phyloP scores from a whole-genome alignment of 92 coral and sea anemone genomes.

The Epizoanthus rinbou region DNA sequence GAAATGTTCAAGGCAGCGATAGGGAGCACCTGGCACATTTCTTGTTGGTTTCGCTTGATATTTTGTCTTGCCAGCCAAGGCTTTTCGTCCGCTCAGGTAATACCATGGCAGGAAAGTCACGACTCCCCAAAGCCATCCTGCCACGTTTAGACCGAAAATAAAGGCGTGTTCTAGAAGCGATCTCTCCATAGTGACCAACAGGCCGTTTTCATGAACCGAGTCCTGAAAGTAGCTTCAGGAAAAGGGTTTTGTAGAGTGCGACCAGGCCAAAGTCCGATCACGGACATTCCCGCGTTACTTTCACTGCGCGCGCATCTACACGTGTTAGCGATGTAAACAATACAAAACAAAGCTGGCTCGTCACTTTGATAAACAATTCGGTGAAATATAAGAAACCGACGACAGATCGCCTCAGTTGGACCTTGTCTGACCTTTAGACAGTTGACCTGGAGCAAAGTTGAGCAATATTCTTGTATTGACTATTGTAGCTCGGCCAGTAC shows the following conservation, averaged over 20 bases:
- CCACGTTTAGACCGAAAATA: slow-evolving; percentile 84
- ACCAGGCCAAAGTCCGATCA: slow-evolving; percentile 33
- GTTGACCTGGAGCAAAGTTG: no score
- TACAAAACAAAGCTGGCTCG: not conserved
- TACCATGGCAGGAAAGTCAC: slow-evolving; percentile 95
- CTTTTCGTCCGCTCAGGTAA: slow-evolving; percentile 84
- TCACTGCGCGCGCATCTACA: slow-evolving; percentile 37
- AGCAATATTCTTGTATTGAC: no score
- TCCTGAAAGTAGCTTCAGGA: slow-evolving; percentile 1
- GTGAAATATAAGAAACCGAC: not conserved
- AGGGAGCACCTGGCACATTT: slow-evolving; percentile 79
- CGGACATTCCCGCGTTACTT: not conserved
- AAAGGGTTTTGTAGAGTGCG: slow-evolving; percentile 28
- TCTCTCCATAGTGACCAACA: slow-evolving; percentile 71
- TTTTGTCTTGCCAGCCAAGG: slow-evolving; percentile 64
- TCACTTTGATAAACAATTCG: not conserved
- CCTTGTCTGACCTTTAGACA: slow-evolving; percentile 17
- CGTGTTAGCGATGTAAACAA: slow-evolving; percentile 41
- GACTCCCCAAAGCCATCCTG: slow-evolving; percentile 95
- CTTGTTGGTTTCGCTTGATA: slow-evolving; percentile 84
- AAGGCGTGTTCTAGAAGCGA: slow-evolving; percentile 86
- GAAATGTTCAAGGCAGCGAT: slow-evolving; percentile 91
- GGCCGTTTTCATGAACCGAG: not conserved
- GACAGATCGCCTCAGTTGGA: slow-evolving; percentile 5
- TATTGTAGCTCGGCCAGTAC: no score